A percentile compares a stretch with the other conserved stretches of the same genome.
Conservation (phyloP, 92 coral and sea anemone species). For the Parazoanthus atlanticus region DNA sequence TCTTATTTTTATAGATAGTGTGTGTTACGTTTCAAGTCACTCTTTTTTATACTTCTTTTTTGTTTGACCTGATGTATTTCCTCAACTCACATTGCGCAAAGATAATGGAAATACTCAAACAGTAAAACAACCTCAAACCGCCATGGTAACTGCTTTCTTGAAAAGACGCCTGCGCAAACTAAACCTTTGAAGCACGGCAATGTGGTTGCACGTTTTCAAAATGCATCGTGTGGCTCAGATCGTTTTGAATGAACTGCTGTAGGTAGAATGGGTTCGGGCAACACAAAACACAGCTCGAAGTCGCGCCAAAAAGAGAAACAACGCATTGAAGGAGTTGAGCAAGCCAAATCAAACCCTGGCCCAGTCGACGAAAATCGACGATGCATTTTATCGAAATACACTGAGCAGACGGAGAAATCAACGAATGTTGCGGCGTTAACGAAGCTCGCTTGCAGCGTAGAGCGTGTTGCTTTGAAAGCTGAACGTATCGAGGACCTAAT, state of each 20-base stretch:
- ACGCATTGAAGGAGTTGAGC: background rate
- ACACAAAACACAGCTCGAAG: slow-evolving; percentile 2
- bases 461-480: slow-evolving; percentile 7
- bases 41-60: too few species aligned
- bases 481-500: slow-evolving; percentile 24
- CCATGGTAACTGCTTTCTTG: too few species aligned
- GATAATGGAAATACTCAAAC: too few species aligned
- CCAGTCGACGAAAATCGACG: slow-evolving; percentile 15
- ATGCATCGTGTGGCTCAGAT: background rate
- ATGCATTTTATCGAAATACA: slow-evolving; percentile 22
- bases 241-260: background rate
- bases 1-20: too few species aligned
- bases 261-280: slow-evolving; percentile 20
- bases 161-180: background rate
- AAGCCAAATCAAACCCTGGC: background rate
- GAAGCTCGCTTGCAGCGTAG: slow-evolving; percentile 1
- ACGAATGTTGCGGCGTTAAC: slow-evolving; percentile 6
- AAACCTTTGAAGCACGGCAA: background rate
- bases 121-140: too few species aligned
- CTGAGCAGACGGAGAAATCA: background rate
- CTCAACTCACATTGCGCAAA: too few species aligned
- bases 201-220: background rate
- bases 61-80: too few species aligned
- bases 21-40: too few species aligned
- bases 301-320: background rate